Evolutionary conservation across 2,113 vertebrate genomes (phyloP), one percentile per base, ranked within the genome.

Genomic region (Paramormyrops kingsleyae): DNA sequence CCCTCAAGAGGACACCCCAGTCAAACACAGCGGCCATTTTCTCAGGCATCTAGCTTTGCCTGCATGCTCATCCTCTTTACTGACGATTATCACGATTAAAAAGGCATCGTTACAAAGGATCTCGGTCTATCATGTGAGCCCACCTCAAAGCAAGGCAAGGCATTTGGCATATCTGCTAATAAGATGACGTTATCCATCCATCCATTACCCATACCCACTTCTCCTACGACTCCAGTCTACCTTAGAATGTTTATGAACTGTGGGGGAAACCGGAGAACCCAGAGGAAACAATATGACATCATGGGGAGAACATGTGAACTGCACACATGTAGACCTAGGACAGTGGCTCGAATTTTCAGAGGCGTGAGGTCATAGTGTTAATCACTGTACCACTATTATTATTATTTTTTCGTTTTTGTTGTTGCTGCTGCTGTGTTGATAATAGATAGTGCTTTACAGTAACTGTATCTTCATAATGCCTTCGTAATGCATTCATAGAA

Each of bases 81-180:
- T 70, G 24, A 50, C 87, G 31, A 90, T 92, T 90, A 91, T 87
- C 88, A 88, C 85, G 70, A 35, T 89, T 92, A 90, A 92, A 87
- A 93, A 92, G 90, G 42, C 52, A 10, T 87, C 92, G 90, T 91
- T 92, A 92, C 92, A 53, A 24, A 49, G 83, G 89, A 88, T 92
- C 89, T 91, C 27, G 2, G 42, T 39, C 31, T 27, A 39, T 12
- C 88, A 90, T 70, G 88, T 90, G 62, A 15, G 90, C 84, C 66
- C 50, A 44, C 19, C 5, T 15, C 52, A 50, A 56, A 42, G 90
- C 66, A 83, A 59, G 39, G 50, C 31, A 59, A 88, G 13, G 49
- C 50, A 15, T 85, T 44, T 39, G 35, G 35, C 21, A 10, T 49
- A 5, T 62, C 1, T 17, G 19, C 35, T 89, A 89, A 10, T 52